Evolutionary conservation across 2,113 vertebrate species (phyloP), one percentile per base, ranked within the genome.

Genomic region (Otus sunia): DNA sequence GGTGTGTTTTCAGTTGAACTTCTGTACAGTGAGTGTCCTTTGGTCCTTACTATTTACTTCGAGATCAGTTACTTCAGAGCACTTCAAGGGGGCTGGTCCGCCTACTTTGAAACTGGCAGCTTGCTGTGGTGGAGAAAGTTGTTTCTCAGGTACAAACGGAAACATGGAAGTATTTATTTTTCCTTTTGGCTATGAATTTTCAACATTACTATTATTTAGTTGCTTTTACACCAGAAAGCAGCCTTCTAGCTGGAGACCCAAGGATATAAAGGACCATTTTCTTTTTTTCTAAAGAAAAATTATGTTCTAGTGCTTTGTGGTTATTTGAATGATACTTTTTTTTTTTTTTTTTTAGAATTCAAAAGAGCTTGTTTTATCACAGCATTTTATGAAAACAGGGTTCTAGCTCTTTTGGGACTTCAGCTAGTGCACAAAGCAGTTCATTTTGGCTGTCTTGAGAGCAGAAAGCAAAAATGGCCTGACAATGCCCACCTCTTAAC

Each of bases 371-470:
- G 62, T 92, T 97, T 97, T 62, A 58, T 95, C 69, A 88, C 58
- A 49, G 15, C 68, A 64, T 81, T 96, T 92, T 95, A 45, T 90
- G 34, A 96, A 96, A 97, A 87, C 23, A 6, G 25, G 62, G 29
- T 87, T 96, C 82, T 96, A 53, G 71, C 81, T 96, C 80, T 88
- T 96, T 88, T 63, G 75, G 63, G 29, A 92, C 82, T 93, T 95
- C 63, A 92, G 34, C 50, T 58, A 85, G 55, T 50, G 23, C 52
- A 74, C 52, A 72, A 59, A 75, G 69, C 29, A 78, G 58, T 89
- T 97, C 30, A 88, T 77, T 96, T 94, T 81, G 50, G 58, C 92
- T 92, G 47, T 94, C 82, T 93, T 66, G 60, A 73, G 81, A 95
- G 89, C 45, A 67, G 80, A 88, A 75, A 96, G 71, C 66, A 69